Percentiles rank a stretch among this genome's conserved stretches.
These are phyloP conservation scores for Acleris holmiana DNA, from an alignment of 2,888 invertebrate species.

Conservation along the genomic window DNA sequence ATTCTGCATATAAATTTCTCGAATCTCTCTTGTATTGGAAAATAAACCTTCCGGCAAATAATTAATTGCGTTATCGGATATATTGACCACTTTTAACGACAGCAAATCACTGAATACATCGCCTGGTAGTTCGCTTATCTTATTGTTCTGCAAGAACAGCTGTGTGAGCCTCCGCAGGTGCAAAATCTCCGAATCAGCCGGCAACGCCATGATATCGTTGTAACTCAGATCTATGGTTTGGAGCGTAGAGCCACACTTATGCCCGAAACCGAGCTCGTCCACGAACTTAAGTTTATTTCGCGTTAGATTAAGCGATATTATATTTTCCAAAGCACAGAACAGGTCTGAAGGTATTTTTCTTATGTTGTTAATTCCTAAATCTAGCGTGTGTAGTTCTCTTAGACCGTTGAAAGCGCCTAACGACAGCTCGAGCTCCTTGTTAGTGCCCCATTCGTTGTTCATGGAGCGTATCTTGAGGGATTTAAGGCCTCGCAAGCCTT, in stretches of 20 bases:
- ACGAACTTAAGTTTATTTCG: conserved; percentile 92
- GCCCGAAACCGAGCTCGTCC: conserved; percentile 89
- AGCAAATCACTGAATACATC: conserved; percentile 92
- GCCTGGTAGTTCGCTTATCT: conserved; percentile 89
- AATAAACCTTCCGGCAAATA: conserved; percentile 93
- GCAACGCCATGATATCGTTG: conserved; percentile 90
- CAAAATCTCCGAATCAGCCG: conserved; percentile 90
- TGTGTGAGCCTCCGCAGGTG: conserved; percentile 91
- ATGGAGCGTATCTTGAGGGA: conserved; percentile 90
- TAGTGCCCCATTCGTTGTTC: conserved; percentile 90
- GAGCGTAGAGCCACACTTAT: conserved; percentile 87
- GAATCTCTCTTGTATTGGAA: conserved; percentile 90
- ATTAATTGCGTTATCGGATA: conserved; percentile 93
- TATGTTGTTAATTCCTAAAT: conserved; percentile 92
- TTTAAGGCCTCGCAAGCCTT: conserved; percentile 91
- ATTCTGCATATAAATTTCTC: conserved; percentile 93
- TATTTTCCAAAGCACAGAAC: conserved; percentile 91
- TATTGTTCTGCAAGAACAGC: conserved; percentile 92
- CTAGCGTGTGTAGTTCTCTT: conserved; percentile 90
- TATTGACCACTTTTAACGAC: conserved; percentile 91
- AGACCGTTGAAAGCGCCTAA: conserved; percentile 90
- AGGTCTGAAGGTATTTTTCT: conserved; percentile 90
- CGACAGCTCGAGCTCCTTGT: conserved; percentile 89
- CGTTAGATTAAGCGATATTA: conserved; percentile 93
- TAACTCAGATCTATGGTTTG: conserved; percentile 91